Conservation (phyloP, 35 echinoderm and acorn worm species). For the Chiridota heheva region DNA sequence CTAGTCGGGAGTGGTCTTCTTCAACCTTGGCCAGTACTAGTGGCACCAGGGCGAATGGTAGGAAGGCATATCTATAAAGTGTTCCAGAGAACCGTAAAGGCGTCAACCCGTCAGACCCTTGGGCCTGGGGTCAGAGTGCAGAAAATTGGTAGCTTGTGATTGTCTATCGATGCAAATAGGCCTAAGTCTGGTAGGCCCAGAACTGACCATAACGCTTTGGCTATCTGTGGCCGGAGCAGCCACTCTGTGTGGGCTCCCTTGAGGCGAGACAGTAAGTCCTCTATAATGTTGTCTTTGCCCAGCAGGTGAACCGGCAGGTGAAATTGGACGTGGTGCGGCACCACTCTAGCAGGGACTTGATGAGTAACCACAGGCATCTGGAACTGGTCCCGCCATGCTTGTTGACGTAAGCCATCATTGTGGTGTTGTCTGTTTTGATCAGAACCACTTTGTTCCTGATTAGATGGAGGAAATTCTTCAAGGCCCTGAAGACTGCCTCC, state of each 20-base stretch:
- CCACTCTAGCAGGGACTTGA: conserved; percentile 1
- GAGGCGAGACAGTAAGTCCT: background rate
- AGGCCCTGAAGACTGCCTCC: too few species aligned
- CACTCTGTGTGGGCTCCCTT: background rate
- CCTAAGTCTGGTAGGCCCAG: background rate
- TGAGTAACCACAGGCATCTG: background rate
- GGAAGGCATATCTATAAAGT: conserved; percentile 2
- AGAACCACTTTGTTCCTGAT: too few species aligned
- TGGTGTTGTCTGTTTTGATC: background rate
- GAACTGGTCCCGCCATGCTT: conserved; percentile 9
- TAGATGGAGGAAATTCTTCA: too few species aligned
- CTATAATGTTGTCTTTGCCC: background rate
- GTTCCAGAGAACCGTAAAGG: background rate
- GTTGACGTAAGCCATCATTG: conserved; percentile 15
- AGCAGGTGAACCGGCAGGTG: background rate
- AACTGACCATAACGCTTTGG: too few species aligned
- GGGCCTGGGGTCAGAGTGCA: background rate
- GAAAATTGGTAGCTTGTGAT: background rate
- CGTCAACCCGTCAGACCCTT: background rate
- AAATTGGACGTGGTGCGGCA: background rate
- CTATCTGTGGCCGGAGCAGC: too few species aligned
- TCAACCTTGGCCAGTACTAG: background rate
- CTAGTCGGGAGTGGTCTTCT: background rate
- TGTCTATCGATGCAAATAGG: background rate
- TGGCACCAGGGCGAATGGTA: background rate